Evolutionary conservation across 2,113 vertebrate genomes (phyloP).

Genomic region (Nothobranchius furzeri): DNA sequence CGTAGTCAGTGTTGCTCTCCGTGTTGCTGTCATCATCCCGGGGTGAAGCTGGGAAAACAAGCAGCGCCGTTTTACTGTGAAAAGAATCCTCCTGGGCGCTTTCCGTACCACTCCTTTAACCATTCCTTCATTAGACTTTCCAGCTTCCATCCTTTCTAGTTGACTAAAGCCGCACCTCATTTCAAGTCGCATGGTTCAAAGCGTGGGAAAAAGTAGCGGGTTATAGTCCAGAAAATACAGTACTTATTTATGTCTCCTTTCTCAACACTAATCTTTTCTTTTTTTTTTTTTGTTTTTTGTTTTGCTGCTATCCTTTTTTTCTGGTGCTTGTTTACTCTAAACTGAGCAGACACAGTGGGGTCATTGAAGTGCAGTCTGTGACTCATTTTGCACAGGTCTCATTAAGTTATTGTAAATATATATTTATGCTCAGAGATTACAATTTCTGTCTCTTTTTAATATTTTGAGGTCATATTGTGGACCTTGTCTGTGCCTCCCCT

Average conservation of each 20-base stretch:
- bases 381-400: constrained; percentile 19
- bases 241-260: constrained; percentile 26
- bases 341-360: constrained; percentile 18
- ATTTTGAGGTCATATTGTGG: background rate
- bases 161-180: no score
- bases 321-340: constrained; percentile 1
- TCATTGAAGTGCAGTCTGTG: constrained; percentile 18
- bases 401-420: constrained; percentile 4
- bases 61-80: no score
- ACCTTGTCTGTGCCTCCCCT: background rate
- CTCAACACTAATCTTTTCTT: background rate
- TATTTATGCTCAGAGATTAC: background rate
- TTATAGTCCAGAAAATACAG: no score
- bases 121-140: no score
- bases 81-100: no score
- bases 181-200: no score
- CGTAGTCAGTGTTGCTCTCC: no score
- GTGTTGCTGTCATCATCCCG: no score
- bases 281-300: background rate
- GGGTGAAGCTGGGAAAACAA: no score
- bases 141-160: no score
- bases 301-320: background rate
- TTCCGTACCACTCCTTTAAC: no score
- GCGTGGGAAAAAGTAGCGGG: no score
- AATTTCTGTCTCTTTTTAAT: background rate